Conservation (phyloP, 1,140 invertebrate genomes). For the Zaprionus camerounensis region DNA sequence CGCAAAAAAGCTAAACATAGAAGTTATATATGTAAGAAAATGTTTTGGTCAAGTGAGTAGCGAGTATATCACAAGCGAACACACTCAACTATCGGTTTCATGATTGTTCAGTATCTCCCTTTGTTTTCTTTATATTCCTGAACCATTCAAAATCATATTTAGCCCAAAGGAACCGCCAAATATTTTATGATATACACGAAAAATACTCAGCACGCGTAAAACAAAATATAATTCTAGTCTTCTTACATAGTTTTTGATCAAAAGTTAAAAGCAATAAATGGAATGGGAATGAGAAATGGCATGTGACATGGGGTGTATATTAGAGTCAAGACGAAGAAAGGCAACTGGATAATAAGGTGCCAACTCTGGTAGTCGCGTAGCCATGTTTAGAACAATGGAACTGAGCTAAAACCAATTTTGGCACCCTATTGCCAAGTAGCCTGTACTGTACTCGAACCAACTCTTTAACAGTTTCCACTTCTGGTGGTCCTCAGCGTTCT, state of each 20-base stretch:
- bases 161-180: not conserved
- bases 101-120: too few relatives aligned
- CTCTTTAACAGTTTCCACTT: not conserved
- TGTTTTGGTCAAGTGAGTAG: too few relatives aligned
- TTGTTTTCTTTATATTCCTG: too few relatives aligned
- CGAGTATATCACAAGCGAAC: too few relatives aligned
- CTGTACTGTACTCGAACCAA: not conserved
- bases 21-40: too few relatives aligned
- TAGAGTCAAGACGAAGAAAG: not conserved
- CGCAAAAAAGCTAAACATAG: too few relatives aligned
- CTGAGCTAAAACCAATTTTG: not conserved
- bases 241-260: not conserved
- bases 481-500: slow-evolving; percentile 10
- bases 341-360: slow-evolving; percentile 60
- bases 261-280: slow-evolving; percentile 31
- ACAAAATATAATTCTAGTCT: not conserved
- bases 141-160: too few relatives aligned
- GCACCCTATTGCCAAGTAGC: slow-evolving; percentile 57
- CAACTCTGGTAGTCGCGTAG: not conserved
- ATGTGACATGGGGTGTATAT: not conserved
- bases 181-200: not conserved
- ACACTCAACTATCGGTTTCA: too few relatives aligned
- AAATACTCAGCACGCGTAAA: not conserved
- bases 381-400: not conserved
- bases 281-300: not conserved